Base-by-base conservation (phyloP, 2,797 vertebrate genomes). In the Rhincodon typus region DNA sequence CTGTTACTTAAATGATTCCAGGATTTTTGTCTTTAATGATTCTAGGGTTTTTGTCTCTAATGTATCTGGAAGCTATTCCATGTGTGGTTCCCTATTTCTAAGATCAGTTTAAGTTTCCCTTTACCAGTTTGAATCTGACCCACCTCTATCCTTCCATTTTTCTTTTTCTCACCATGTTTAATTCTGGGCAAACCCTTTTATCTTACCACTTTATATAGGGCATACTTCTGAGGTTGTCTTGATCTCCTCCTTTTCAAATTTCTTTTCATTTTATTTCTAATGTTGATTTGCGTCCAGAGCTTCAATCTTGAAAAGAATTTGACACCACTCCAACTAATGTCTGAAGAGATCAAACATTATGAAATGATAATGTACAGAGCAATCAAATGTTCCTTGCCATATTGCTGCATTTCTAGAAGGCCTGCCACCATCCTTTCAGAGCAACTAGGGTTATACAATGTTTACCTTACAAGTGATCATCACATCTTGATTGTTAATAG, bases 151-250 rank as follows among this genome's bases (percentile, higher is more conserved):
- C 6, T 46, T n/a, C 21, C 62, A 13, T 62, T 62, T 62, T n/a
- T 13, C 5, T 42, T 17, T 66, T 42, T 21, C 66, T 5, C 1
- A 38, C 23, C 8, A 93, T 6, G 6, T 66, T 69, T 93, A 42
- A 93, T 93, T 69, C 66, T 93, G n/a, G 90, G 42, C 66, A 67
- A 93, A 93, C n/a, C 19, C 38, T 91, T 67, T 21, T 93, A 42
- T 67, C 12, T 93, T 93, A 42, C 19, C n/a, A 69, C 66, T 93
- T 93, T 38, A 66, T 93, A n/a, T 42, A 69, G 2, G 62, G 23
- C 25, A 93, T 93, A 23, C 42, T 42, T 93, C n/a, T 93, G n/a
- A 93, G 90, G 90, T 93, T 34, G 25, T 67, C 57, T 93, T 93
- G 38, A 93, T 93, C 62, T 93, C 21, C 21, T 84, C 21, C 21